phyloP scores from a whole-genome alignment of 2,888 invertebrate genomes.

The Ochlodes sylvanus region DNA sequence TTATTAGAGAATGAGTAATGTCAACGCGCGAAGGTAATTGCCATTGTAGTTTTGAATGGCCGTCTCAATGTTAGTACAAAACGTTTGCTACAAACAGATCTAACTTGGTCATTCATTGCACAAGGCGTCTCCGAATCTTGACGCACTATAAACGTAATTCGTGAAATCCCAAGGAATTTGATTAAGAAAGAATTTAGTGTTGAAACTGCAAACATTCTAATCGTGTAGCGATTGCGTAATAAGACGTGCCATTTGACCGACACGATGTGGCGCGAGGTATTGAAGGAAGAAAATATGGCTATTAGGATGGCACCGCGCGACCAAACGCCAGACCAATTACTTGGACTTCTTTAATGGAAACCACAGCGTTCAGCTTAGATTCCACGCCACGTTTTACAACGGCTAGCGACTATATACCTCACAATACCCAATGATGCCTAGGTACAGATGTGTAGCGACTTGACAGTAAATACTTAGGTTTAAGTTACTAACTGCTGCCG shows the following conservation, averaged over 20 bases:
- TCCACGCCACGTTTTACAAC: conserved; percentile 33
- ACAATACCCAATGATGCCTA: conserved; percentile 28
- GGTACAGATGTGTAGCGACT: conserved; percentile 8
- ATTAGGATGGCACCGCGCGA: conserved; percentile 72
- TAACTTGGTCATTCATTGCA: conserved; percentile 30
- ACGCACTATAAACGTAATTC: conserved; percentile 40
- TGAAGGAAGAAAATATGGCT: conserved; percentile 67
- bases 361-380: conserved; percentile 59
- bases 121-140: conserved; percentile 34
- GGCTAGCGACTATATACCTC: conserved; percentile 11
- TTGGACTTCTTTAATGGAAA: conserved; percentile 66
- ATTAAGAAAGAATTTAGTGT: conserved; percentile 50
- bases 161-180: conserved; percentile 43
- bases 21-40: conserved; percentile 28
- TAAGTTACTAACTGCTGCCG: conserved; percentile 1
- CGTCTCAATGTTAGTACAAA: conserved; percentile 26
- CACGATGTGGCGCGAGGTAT: conserved; percentile 66
- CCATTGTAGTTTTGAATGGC: conserved; percentile 27
- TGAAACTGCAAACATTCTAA: conserved; percentile 49
- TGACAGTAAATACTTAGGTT: conserved; percentile 10
- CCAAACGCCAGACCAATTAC: conserved; percentile 79
- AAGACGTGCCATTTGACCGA: conserved; percentile 53
- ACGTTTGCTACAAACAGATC: conserved; percentile 28
- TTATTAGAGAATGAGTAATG: conserved; percentile 18
- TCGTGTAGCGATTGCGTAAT: conserved; percentile 47